These are phyloP conservation scores for Uria lomvia DNA, from an alignment of 2,113 vertebrate species.

Conservation along the genomic window DNA sequence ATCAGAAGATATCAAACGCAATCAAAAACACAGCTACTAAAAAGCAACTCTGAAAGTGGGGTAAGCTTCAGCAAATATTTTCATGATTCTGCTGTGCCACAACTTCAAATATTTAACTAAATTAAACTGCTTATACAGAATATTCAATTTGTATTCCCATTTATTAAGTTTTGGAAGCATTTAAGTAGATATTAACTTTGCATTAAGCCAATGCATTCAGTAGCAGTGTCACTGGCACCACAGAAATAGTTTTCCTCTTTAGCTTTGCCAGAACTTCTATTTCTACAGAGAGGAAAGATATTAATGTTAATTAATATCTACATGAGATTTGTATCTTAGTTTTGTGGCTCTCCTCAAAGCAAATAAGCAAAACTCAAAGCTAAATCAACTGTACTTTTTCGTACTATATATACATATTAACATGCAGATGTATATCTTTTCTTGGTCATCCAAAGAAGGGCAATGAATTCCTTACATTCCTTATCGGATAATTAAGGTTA, in stretches of 20 bases:
- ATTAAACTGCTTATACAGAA: neutral
- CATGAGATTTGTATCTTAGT: neutral
- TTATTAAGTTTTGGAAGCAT: neutral
- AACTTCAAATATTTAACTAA: neutral
- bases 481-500: neutral
- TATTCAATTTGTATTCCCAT: neutral
- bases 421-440: rapidly evolving
- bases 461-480: neutral
- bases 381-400: neutral
- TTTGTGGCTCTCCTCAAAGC: neutral
- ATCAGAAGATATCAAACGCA: neutral
- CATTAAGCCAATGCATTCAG: neutral
- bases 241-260: neutral
- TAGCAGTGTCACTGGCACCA: neutral
- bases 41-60: neutral
- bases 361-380: neutral
- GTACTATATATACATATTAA: neutral
- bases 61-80: neutral
- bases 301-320: neutral
- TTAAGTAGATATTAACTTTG: neutral
- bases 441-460: neutral
- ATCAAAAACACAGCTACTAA: neutral
- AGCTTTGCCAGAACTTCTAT: neutral
- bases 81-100: neutral
- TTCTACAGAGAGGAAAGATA: neutral